Base-by-base conservation (phyloP, 2,797 vertebrate genomes). In the Esox masquinongy region DNA sequence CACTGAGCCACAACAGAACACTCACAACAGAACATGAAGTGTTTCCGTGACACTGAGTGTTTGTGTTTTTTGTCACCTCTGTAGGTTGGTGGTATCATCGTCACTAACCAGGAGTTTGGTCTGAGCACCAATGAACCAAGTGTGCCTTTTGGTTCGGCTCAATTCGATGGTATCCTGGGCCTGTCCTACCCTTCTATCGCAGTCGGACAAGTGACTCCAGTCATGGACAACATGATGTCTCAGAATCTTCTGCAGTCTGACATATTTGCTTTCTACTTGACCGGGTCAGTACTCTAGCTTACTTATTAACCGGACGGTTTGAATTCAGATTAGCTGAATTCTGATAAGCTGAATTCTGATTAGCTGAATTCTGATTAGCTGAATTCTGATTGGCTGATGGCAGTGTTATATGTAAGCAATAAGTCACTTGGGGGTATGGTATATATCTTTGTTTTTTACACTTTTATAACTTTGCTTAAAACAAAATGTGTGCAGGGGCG, bases 111-210 rank as follows among this genome's bases (percentile, higher is more conserved):
- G 85, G 93, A 92, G 75, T 79, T 95, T 0, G 94, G 95, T 50
- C 89, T 96, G 74, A 96, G 95, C 76, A 78, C 86, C 76, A 31
- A 82, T 0, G 94, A 96, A 73, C 94, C 93, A 92, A 79, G 11
- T 96, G 9, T 47, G 43, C 12, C 43, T 11, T 47, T 96, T 81
- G 91, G 87, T 34, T 92, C 89, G 0, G 86, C 92, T 0, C 70
- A 85, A 12, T 96, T 95, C 47, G 93, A 95, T 0, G 91, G 95
- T 36, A 95, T 96, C 88, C 82, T 96, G 67, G 93, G 94, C 1
- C 89, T 96, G 90, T 88, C 86, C 19, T 92, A 92, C 80, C 93
- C 93, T 7, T n/a, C 78, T 0, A 80, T 95, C 83, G 76, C 90
- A 29, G 87, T 77, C 1, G 93, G 91, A 17, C 83, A 81, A 14